A percentile compares a stretch with the other conserved stretches of the same genome.
These are phyloP conservation scores for Erythrocercus mccallii DNA, from an alignment of 2,113 vertebrate genomes.

Conservation along the genomic window DNA sequence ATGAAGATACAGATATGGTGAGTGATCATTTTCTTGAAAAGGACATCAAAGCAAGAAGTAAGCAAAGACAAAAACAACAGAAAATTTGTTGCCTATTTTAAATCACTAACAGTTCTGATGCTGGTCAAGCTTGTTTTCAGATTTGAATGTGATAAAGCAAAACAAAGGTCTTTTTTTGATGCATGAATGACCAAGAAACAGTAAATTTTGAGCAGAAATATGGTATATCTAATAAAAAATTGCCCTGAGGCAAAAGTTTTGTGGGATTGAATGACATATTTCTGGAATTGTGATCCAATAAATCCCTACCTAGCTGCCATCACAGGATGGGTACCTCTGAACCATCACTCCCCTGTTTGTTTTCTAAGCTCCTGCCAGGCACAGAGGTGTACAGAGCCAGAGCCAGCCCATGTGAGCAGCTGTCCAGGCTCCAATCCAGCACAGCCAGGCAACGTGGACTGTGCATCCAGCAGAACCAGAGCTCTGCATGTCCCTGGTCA, in stretches of 20 bases:
- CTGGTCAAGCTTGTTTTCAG: background rate
- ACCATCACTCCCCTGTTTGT: background rate
- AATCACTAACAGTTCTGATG: background rate
- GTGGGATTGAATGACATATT: background rate
- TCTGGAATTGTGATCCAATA: background rate
- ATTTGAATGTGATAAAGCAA: background rate
- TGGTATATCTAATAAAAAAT: background rate
- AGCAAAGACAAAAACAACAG: background rate
- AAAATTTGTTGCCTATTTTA: background rate
- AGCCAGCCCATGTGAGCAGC: rapidly evolving
- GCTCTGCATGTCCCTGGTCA: rapidly evolving
- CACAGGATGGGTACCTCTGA: rapidly evolving
- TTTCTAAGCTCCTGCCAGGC: background rate
- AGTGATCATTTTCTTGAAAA: background rate
- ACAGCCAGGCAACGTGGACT: rapidly evolving
- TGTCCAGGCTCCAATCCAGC: background rate
- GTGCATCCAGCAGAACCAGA: background rate
- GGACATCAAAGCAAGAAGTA: background rate
- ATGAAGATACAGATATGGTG: background rate
- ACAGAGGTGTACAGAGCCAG: background rate
- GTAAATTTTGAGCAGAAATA: background rate
- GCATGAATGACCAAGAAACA: background rate
- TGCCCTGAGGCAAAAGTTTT: background rate
- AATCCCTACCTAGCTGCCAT: background rate
- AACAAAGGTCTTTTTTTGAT: background rate